These are phyloP conservation scores for Macrosoma leucophasiata DNA, from an alignment of 2,888 invertebrate genomes.

Conservation along the genomic window DNA sequence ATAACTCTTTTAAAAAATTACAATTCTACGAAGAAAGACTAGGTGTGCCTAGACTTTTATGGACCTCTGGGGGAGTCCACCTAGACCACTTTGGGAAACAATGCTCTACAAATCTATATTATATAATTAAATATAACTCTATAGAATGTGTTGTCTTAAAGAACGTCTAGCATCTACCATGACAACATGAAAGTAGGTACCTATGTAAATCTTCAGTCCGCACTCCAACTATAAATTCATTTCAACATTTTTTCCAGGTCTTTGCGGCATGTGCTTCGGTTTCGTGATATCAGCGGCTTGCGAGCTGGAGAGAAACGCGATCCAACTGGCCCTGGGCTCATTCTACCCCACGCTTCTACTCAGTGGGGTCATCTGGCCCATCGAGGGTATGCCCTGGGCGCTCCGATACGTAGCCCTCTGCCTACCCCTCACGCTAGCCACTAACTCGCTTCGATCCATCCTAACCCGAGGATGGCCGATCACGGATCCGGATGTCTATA, in stretches of 20 bases:
- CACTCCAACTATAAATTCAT: no score
- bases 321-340: constrained; percentile 93
- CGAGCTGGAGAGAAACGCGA: constrained; percentile 93
- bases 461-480: constrained; percentile 92
- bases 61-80: no score
- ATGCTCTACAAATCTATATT: no score
- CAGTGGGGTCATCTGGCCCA: constrained; percentile 97
- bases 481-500: constrained; percentile 87
- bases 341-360: constrained; percentile 95
- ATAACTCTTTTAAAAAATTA: no score
- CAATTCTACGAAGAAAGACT: no score
- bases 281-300: constrained; percentile 95
- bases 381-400: constrained; percentile 94
- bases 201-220: no score
- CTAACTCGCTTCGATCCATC: constrained; percentile 91
- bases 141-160: no score
- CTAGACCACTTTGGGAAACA: no score
- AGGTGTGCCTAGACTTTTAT: no score
- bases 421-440: constrained; percentile 93
- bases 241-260: constrained; percentile 50
- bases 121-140: no score
- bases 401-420: constrained; percentile 88
- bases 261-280: constrained; percentile 98
- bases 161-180: no score
- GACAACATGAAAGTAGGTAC: no score